Evolutionary conservation across 2,888 invertebrate genomes (phyloP).

Genomic region (Nysson spinosus): DNA sequence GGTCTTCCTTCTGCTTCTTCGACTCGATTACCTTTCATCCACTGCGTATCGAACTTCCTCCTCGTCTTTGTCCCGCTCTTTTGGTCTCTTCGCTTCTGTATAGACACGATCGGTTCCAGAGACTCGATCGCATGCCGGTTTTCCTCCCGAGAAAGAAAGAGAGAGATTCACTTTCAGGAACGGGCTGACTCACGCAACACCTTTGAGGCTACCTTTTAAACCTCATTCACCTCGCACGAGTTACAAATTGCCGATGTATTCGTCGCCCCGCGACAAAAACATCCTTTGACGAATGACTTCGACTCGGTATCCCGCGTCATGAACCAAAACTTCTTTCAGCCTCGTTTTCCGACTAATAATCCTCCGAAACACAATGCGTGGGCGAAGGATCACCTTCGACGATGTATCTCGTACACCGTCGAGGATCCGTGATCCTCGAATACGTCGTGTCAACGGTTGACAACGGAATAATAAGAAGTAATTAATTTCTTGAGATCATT

Average conservation of each 20-base stretch:
- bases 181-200: conserved; percentile 26
- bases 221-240: conserved; percentile 37
- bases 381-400: too few relatives aligned
- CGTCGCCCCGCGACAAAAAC: conserved; percentile 10
- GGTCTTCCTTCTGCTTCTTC: neutral
- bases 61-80: conserved; percentile 2
- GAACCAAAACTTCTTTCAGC: too few relatives aligned
- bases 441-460: too few relatives aligned
- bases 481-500: too few relatives aligned
- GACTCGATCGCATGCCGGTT: conserved; percentile 13
- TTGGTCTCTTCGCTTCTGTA: conserved; percentile 7
- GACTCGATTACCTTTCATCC: too few relatives aligned
- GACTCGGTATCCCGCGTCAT: neutral
- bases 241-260: conserved; percentile 34
- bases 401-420: too few relatives aligned
- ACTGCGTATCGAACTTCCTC: too few relatives aligned
- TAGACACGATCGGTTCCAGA: conserved; percentile 33
- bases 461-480: too few relatives aligned
- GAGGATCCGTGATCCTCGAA: too few relatives aligned
- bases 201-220: conserved; percentile 22
- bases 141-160: conserved; percentile 12
- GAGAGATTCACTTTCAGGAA: conserved; percentile 48
- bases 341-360: neutral
- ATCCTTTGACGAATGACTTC: conserved; percentile 15
- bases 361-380: too few relatives aligned